Percentiles rank a stretch among this genome's conserved stretches.
These are phyloP conservation scores for Tapera naevia DNA, from an alignment of 2,797 vertebrate genomes.

Conservation along the genomic window DNA sequence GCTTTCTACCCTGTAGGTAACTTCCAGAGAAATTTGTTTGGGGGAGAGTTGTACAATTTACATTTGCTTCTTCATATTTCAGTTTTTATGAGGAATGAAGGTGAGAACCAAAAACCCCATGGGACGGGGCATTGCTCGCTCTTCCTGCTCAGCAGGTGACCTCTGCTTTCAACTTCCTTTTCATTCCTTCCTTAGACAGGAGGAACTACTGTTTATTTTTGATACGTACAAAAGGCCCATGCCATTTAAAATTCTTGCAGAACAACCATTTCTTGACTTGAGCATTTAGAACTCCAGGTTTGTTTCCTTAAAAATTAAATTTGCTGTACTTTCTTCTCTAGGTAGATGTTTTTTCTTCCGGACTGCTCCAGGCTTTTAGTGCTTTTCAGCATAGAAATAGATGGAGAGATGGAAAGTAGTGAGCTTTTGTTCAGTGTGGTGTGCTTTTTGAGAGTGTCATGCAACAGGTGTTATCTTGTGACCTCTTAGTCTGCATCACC, in stretches of 20 bases:
- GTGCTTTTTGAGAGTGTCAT: not conserved
- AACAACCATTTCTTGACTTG: slow-evolving; percentile 30
- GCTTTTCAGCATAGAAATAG: not conserved
- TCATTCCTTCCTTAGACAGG: not conserved
- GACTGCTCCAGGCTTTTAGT: not conserved
- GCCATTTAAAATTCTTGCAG: slow-evolving; percentile 54
- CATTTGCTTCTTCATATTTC: not conserved
- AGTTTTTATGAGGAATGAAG: not conserved
- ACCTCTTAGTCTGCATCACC: not conserved
- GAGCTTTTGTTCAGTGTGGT: not conserved
- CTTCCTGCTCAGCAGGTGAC: not conserved
- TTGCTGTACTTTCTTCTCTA: not conserved
- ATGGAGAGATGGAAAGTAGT: not conserved
- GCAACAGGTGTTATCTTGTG: not conserved
- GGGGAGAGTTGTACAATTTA: not conserved
- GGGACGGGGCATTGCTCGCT: not conserved
- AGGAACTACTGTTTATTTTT: slow-evolving; percentile 39
- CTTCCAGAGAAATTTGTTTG: not conserved
- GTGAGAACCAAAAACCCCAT: not conserved
- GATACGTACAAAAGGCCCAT: not conserved
- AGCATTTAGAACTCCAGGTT: not conserved
- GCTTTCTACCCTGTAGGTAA: not conserved
- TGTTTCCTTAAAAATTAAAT: slow-evolving; percentile 10
- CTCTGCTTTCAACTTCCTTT: slow-evolving; percentile 44
- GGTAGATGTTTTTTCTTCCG: not conserved